Evolutionary conservation across 2,113 vertebrate genomes (phyloP).

Genomic region (Gracilinanus agilis): DNA sequence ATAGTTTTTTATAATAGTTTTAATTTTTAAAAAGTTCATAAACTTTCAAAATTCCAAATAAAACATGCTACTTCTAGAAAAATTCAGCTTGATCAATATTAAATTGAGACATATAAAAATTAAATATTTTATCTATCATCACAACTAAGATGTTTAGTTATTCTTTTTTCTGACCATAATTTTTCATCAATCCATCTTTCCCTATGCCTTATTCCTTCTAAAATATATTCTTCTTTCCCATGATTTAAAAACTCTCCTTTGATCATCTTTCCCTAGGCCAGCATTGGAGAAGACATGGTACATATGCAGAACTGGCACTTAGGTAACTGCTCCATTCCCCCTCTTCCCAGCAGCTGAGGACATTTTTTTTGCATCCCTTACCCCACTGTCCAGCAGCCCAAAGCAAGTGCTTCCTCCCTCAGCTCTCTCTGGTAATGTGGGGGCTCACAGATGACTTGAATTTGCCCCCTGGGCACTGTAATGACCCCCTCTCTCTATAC

Average conservation of each 20-base stretch:
- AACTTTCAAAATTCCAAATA: constrained; percentile 21
- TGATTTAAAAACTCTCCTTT: not conserved
- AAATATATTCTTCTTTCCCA: not conserved
- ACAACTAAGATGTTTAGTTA: not conserved
- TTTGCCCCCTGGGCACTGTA: too few species aligned
- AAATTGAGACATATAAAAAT: constrained; percentile 23
- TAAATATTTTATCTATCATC: not conserved
- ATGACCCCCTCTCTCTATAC: too few species aligned
- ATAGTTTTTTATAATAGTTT: rapidly evolving
- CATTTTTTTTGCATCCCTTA: too few species aligned
- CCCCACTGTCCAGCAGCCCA: too few species aligned
- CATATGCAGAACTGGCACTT: too few species aligned
- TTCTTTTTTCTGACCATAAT: not conserved
- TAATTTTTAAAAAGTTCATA: constrained; percentile 3
- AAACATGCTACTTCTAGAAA: not conserved
- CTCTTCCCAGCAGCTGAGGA: too few species aligned
- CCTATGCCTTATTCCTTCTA: not conserved
- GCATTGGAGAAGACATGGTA: too few species aligned
- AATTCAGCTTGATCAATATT: constrained; percentile 28
- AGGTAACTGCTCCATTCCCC: too few species aligned
- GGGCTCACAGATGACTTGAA: too few species aligned
- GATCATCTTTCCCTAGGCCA: not conserved
- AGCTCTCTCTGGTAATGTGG: too few species aligned
- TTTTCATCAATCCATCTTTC: not conserved
- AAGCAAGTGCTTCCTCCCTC: too few species aligned